phyloP scores from a whole-genome alignment of 1,140 invertebrate genomes.

The Panulirus ornatus region DNA sequence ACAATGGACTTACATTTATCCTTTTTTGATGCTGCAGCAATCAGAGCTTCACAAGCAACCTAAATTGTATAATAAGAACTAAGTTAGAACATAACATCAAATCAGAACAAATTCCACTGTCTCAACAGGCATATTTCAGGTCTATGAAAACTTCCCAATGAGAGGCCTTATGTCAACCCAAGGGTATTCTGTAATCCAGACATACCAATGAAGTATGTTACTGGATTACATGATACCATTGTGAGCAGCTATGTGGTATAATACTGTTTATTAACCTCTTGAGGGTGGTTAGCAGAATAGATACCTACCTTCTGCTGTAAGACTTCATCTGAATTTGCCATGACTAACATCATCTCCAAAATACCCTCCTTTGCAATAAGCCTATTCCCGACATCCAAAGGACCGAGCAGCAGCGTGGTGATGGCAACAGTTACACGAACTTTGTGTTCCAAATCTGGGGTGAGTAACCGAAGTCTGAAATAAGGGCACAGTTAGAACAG shows the following conservation, averaged over 20 bases:
- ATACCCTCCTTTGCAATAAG: slow-evolving; percentile 95
- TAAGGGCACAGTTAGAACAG: too few relatives aligned
- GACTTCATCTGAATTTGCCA: slow-evolving; percentile 92
- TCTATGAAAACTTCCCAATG: too few relatives aligned
- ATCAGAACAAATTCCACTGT: too few relatives aligned
- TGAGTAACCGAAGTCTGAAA: slow-evolving; percentile 81
- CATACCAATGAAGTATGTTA: too few relatives aligned
- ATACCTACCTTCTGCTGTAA: slow-evolving; percentile 84
- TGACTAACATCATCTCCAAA: slow-evolving; percentile 96
- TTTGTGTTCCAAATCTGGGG: slow-evolving; percentile 94
- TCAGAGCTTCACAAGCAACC: slow-evolving; percentile 96
- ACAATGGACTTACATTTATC: slow-evolving; percentile 96
- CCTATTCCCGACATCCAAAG: slow-evolving; percentile 95
- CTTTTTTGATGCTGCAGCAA: slow-evolving; percentile 97
- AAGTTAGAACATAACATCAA: too few relatives aligned
- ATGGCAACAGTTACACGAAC: slow-evolving; percentile 92
- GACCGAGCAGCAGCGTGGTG: slow-evolving; percentile 93
- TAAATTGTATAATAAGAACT: slow-evolving; percentile 80
- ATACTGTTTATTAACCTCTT: too few relatives aligned
- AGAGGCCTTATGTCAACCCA: too few relatives aligned
- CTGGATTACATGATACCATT: too few relatives aligned
- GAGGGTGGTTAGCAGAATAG: too few relatives aligned
- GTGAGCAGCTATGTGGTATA: too few relatives aligned
- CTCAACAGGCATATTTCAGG: too few relatives aligned
- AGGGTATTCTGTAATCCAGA: too few relatives aligned